Percentiles rank a stretch among this genome's conserved stretches.
Conservation (phyloP, 2,113 vertebrate genomes). For the Scomber colias region DNA sequence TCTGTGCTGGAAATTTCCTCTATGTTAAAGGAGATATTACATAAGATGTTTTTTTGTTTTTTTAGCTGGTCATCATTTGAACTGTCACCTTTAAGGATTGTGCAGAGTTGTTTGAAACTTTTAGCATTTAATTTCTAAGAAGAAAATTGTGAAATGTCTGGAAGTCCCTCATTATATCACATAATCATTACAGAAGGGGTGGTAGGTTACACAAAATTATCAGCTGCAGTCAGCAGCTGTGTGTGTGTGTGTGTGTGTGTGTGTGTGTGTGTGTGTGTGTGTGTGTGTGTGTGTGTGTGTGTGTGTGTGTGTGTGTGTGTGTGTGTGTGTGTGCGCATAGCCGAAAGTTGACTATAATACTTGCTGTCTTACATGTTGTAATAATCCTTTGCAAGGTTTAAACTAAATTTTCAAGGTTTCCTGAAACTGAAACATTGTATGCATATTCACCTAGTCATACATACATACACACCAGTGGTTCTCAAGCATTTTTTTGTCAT, state of each 20-base stretch:
- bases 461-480: too few relatives aligned
- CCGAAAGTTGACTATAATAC: background rate
- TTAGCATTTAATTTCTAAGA: conserved; percentile 28
- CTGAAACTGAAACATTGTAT: too few relatives aligned
- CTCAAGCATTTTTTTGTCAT: too few relatives aligned
- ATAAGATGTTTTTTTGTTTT: conserved; percentile 9
- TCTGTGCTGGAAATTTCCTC: background rate
- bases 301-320: background rate
- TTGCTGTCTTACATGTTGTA: conserved; percentile 1
- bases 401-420: background rate
- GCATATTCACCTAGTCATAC: too few relatives aligned
- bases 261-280: too few relatives aligned
- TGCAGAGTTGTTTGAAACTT: background rate
- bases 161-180: conserved; percentile 5
- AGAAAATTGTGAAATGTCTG: conserved; percentile 13
- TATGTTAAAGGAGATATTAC: conserved; percentile 22
- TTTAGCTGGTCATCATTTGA: conserved; percentile 24
- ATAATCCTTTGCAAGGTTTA: background rate
- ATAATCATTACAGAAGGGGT: background rate
- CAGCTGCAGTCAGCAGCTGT: background rate
- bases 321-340: background rate
- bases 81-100: conserved; percentile 12
- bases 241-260: background rate
- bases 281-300: background rate
- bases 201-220: background rate